Percentiles rank a stretch among this genome's conserved stretches.
phyloP scores from a whole-genome alignment of 1,140 invertebrate species.

The Eulimnadia texana region DNA sequence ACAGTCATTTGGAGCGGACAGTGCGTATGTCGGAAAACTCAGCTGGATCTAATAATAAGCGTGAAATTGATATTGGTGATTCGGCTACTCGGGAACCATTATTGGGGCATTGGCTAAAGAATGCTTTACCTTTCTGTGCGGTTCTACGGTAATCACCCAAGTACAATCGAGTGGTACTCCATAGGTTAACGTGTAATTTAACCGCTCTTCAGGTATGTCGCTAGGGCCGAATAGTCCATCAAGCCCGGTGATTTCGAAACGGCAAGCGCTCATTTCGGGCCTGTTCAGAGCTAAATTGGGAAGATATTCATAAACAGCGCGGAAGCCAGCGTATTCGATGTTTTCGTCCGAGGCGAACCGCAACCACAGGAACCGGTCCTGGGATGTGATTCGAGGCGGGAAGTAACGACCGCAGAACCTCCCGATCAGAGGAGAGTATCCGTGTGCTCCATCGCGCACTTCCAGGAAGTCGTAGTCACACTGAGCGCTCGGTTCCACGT shows the following conservation, averaged over 20 bases:
- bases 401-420: slow-evolving; percentile 60
- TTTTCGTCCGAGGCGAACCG: slow-evolving; percentile 69
- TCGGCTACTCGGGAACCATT: not conserved
- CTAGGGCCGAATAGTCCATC: slow-evolving; percentile 38
- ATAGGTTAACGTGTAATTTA: slow-evolving; percentile 34
- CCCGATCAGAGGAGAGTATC: slow-evolving; percentile 53
- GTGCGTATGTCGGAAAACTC: slow-evolving; percentile 46
- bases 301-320: slow-evolving; percentile 53
- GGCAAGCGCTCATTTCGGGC: slow-evolving; percentile 37
- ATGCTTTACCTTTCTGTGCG: slow-evolving; percentile 45
- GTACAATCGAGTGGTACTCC: slow-evolving; percentile 57
- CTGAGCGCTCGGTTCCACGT: slow-evolving; percentile 52
- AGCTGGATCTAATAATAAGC: slow-evolving; percentile 45
- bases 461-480: slow-evolving; percentile 74
- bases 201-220: slow-evolving; percentile 38
- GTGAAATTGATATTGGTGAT: not conserved
- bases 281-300: slow-evolving; percentile 29
- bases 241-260: slow-evolving; percentile 29
- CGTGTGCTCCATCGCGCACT: slow-evolving; percentile 67
- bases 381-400: slow-evolving; percentile 58
- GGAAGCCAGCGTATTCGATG: slow-evolving; percentile 68
- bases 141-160: slow-evolving; percentile 54
- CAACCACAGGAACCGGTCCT: slow-evolving; percentile 62
- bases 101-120: not conserved
- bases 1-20: slow-evolving; percentile 64